Base-by-base conservation (phyloP, 1,140 invertebrate species). In the Hycleus cichorii region DNA sequence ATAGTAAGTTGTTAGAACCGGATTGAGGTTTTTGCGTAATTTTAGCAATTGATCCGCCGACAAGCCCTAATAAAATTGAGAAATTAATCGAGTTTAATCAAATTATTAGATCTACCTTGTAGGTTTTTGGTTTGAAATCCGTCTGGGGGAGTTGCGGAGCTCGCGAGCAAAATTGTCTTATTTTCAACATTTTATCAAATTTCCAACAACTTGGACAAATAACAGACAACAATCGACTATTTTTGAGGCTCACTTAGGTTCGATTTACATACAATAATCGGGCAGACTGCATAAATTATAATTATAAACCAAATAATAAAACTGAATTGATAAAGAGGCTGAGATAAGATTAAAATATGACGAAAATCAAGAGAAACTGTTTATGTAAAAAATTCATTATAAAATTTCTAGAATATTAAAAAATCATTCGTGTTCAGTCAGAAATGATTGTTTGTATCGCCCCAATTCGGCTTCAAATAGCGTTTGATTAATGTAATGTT, bases 1-100 rank as follows among this genome's bases (percentile, higher is more conserved):
- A 73, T 93, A 98, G 62, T 87, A 85, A 4, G 89, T 84, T 51
- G 80, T 77, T 9, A 92, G 69, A 49, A 82, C 85, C 27, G 90
- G 89, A 40, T 83, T 85, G 40, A 96, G 69, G 57, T 87, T 80
- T 25, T 78, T 71, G 39, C 85, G 76, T n/a, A 86, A 78, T 44
- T 74, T 66, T 47, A 79, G 69, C 3, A 85, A 77, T 49, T 79
- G 71, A 51, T 83, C 77, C 56, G 83, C 83, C 12, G 76, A 74
- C 9, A 78, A 78, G 2, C 86, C 87, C 78, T 83, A 59, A 18
- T 18, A 18, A 49, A 70, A 69, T 18, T 58, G 57, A 54, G 54
- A 44, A 42, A 47, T n/a, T 42, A n/a, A 42, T 3, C 9, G 9
- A 3, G 0, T 7, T 9, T 42, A 10, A 42, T 6, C 1, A 42